These are phyloP conservation scores for Stegophylla sp. DNA, from an alignment of 2,888 invertebrate genomes.

Conservation along the genomic window DNA sequence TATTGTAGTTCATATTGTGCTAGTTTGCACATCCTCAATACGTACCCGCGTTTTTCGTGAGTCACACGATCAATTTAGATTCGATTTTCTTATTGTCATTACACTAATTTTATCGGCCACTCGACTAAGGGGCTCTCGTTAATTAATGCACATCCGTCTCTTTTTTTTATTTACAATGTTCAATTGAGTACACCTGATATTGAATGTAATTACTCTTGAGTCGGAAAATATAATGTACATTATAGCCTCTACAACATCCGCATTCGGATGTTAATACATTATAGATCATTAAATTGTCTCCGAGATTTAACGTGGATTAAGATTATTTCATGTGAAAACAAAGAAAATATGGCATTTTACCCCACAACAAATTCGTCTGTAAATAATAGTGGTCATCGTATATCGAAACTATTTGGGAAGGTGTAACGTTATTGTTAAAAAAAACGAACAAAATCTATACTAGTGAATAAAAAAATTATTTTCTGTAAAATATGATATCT, in stretches of 20 bases:
- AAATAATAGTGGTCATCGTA: conserved; percentile 21
- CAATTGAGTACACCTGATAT: conserved; percentile 24
- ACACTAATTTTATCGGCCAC: not conserved
- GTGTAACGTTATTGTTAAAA: conserved; percentile 1
- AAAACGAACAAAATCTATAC: not conserved
- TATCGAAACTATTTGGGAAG: not conserved
- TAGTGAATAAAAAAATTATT: no score
- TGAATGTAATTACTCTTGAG: conserved; percentile 22
- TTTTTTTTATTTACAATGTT: conserved; percentile 17
- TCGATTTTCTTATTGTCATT: not conserved
- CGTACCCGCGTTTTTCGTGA: not conserved
- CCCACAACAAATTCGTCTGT: not conserved
- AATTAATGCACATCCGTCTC: conserved; percentile 2
- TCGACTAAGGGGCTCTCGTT: not conserved
- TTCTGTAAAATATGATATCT: no score
- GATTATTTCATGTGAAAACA: not conserved
- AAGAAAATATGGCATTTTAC: not conserved
- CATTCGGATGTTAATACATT: not conserved
- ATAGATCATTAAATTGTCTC: conserved; percentile 13
- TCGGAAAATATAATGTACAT: conserved; percentile 21
- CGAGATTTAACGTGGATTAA: not conserved
- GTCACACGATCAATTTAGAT: not conserved
- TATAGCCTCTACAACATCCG: conserved; percentile 30
- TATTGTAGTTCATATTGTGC: not conserved
- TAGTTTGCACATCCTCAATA: conserved; percentile 1